Evolutionary conservation across 92 coral and sea anemone genomes (phyloP).

Genomic region (Palythoa caribaeorum): DNA sequence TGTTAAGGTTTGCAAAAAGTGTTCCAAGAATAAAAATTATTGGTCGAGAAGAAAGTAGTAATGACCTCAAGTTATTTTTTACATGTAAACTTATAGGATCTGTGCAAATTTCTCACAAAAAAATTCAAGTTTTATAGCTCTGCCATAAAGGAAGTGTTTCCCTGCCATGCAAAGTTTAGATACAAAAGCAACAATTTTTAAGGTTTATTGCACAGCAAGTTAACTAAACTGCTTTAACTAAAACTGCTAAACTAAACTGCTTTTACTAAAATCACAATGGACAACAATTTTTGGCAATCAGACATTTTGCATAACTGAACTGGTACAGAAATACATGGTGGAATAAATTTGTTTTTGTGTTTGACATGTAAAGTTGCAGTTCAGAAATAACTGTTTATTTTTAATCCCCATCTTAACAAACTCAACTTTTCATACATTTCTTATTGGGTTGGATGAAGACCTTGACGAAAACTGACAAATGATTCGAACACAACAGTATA

Average conservation of each 20-base stretch:
- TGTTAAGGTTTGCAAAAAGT: neutral
- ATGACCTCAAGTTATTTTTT: constrained; percentile 6
- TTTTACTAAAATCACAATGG: neutral
- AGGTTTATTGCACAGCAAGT: neutral
- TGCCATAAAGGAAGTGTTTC: constrained; percentile 11
- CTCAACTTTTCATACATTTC: neutral
- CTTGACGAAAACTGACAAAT: neutral
- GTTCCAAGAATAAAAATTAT: neutral
- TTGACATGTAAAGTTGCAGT: neutral
- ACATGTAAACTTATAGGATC: constrained; percentile 13
- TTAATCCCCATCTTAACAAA: neutral
- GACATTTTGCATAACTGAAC: neutral
- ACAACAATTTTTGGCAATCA: neutral
- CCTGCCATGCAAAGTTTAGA: constrained; percentile 5
- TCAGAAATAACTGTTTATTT: neutral
- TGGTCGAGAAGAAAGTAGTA: constrained; percentile 1
- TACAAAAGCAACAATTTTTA: neutral
- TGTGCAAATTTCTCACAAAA: constrained; percentile 13
- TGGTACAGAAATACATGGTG: neutral
- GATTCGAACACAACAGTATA: neutral
- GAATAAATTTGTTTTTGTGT: neutral
- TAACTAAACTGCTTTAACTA: neutral
- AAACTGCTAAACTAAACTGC: neutral
- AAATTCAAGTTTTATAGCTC: constrained; percentile 11
- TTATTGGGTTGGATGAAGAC: neutral